phyloP scores from a whole-genome alignment of 2,113 vertebrate species.

The Solea solea region DNA sequence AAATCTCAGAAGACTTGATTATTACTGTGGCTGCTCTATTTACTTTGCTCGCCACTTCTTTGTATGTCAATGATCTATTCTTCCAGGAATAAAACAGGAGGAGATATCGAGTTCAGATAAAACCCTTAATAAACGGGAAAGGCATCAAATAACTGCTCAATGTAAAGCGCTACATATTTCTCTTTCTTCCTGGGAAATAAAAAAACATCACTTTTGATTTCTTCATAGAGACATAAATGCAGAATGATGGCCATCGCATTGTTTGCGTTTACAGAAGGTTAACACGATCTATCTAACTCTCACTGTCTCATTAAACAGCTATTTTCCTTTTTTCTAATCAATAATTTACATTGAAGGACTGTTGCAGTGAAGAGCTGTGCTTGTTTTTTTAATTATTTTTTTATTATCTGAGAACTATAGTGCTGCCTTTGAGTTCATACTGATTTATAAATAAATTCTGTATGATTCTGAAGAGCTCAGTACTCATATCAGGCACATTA shows the following conservation, averaged over 20 bases:
- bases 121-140: constrained; percentile 7
- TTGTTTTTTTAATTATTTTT: background rate
- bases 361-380: background rate
- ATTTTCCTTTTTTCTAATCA: no score
- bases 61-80: constrained; percentile 28
- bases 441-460: background rate
- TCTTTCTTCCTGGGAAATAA: background rate
- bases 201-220: background rate
- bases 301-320: no score
- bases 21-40: constrained; percentile 22
- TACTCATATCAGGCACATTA: background rate
- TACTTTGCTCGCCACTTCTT: constrained; percentile 19
- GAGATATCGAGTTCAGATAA: constrained; percentile 34
- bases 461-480: background rate
- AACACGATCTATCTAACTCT: no score
- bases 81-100: constrained; percentile 6
- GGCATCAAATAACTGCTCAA: background rate
- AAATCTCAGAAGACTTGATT: constrained; percentile 15
- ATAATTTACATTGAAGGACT: background rate
- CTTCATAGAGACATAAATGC: background rate
- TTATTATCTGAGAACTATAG: background rate
- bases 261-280: no score
- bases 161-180: background rate
- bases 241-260: no score
- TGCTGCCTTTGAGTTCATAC: background rate